phyloP scores from a whole-genome alignment of 2,888 invertebrate genomes.

The Coenonympha arcania region DNA sequence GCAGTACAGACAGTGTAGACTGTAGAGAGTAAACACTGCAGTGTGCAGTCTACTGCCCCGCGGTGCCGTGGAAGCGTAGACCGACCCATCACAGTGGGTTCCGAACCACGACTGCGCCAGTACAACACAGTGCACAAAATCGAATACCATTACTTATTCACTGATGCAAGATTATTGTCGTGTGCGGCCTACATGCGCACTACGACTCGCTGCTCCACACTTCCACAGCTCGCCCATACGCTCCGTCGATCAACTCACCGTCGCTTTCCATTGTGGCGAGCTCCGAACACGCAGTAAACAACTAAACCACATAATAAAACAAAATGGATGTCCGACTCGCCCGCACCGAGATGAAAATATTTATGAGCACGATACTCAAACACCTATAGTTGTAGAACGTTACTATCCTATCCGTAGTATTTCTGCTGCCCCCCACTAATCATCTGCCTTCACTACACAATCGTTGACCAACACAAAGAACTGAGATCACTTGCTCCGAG shows the following conservation, averaged over 20 bases:
- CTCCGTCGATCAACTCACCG: constrained; percentile 64
- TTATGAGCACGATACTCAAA: constrained; percentile 53
- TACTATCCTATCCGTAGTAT: constrained; percentile 73
- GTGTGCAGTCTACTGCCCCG: too few relatives aligned
- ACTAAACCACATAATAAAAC: constrained; percentile 70
- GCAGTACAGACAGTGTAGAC: too few relatives aligned
- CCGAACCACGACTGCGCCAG: constrained; percentile 52
- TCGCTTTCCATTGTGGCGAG: constrained; percentile 66
- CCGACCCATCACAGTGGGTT: constrained; percentile 25
- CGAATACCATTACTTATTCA: constrained; percentile 66
- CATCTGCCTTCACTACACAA: constrained; percentile 55
- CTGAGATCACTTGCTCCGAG: constrained; percentile 44
- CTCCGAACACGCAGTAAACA: constrained; percentile 64
- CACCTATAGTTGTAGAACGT: constrained; percentile 69
- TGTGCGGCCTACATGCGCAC: constrained; percentile 67
- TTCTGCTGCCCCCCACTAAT: constrained; percentile 71
- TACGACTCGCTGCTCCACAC: constrained; percentile 39
- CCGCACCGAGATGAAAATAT: constrained; percentile 64
- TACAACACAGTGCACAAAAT: constrained; percentile 66
- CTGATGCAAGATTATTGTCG: constrained; percentile 65
- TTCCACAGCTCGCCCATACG: too few relatives aligned
- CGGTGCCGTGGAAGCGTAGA: constrained; percentile 11
- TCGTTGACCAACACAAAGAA: constrained; percentile 56
- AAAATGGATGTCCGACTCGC: constrained; percentile 70
- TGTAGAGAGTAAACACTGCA: too few relatives aligned